phyloP scores from a whole-genome alignment of 2,113 vertebrate genomes.

The Amia ocellicauda region DNA sequence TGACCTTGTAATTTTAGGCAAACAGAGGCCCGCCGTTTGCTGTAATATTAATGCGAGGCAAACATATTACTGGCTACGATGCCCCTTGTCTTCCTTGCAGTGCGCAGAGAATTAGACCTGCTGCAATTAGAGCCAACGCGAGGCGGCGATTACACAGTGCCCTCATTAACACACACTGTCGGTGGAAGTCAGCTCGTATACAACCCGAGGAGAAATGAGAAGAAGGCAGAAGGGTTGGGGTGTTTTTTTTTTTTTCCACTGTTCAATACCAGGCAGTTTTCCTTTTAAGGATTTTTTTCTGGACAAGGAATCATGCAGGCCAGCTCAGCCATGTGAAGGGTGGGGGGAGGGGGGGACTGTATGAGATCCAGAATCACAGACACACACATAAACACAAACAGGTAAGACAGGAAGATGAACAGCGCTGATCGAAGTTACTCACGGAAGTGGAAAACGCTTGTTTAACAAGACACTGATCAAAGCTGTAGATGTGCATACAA shows the following conservation, averaged over 20 bases:
- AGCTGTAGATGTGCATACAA: background rate
- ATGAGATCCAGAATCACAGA: too few species aligned
- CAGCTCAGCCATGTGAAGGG: too few species aligned
- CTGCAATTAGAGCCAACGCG: constrained; percentile 21
- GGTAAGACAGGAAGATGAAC: background rate
- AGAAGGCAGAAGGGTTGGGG: too few species aligned
- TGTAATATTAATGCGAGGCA: constrained; percentile 23
- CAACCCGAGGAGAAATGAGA: too few species aligned
- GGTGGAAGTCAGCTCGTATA: background rate
- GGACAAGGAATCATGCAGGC: too few species aligned
- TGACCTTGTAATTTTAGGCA: constrained; percentile 38
- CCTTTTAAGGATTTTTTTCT: too few species aligned
- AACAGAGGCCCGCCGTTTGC: constrained; percentile 21
- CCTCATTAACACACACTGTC: constrained; percentile 12
- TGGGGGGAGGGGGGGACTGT: too few species aligned
- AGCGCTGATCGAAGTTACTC: background rate
- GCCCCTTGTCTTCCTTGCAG: background rate
- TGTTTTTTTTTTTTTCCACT: too few species aligned
- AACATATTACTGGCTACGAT: constrained; percentile 22
- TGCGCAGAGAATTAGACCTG: background rate
- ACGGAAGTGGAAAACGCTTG: background rate
- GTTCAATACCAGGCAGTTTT: too few species aligned
- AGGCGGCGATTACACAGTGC: constrained; percentile 24
- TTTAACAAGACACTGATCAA: constrained; percentile 6
- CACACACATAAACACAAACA: too few species aligned